Conservation (phyloP, 2,797 vertebrate species). For the Peromyscus melanophrys region DNA sequence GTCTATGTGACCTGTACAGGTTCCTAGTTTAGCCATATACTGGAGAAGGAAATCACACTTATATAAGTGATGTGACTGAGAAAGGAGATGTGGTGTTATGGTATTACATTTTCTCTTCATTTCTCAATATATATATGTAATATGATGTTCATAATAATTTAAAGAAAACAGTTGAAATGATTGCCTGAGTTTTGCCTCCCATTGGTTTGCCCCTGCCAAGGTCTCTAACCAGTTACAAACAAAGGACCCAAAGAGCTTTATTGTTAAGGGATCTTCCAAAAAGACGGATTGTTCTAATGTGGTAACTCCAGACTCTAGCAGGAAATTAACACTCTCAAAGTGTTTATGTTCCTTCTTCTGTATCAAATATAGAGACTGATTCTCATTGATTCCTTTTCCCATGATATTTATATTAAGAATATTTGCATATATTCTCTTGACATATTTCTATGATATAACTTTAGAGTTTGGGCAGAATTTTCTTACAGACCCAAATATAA, state of each 20-base stretch:
- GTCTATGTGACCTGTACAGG: neutral
- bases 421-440: neutral
- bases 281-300: neutral
- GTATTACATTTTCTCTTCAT: neutral
- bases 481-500: neutral
- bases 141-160: neutral
- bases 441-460: neutral
- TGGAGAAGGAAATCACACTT: neutral
- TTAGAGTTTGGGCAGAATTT: neutral
- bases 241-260: neutral
- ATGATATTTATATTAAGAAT: neutral
- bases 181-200: neutral
- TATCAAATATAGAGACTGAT: accelerated
- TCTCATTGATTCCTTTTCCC: neutral
- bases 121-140: neutral
- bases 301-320: accelerated
- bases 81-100: neutral
- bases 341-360: neutral
- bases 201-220: accelerated
- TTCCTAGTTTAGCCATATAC: neutral
- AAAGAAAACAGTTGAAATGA: neutral
- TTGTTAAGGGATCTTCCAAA: neutral
- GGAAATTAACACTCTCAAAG: neutral
- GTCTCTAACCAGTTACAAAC: neutral
- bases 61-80: neutral